These are phyloP conservation scores for Mirounga angustirostris DNA, from an alignment of 2,113 vertebrate genomes.

Conservation along the genomic window DNA sequence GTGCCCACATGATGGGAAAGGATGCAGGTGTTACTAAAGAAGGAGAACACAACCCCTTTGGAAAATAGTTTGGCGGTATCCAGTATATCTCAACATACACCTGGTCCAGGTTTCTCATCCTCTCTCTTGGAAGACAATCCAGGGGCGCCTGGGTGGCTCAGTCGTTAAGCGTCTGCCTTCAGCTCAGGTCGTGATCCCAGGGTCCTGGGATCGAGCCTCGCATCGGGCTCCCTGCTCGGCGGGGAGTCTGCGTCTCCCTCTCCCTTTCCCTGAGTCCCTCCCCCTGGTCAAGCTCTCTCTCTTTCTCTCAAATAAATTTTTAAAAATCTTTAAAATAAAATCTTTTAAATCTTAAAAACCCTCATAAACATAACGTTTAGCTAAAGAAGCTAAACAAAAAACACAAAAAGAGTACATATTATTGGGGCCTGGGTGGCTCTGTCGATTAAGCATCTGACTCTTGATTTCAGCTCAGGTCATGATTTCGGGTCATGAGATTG, in stretches of 20 bases:
- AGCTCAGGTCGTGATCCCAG: not conserved
- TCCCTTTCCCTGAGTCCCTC: too few species aligned
- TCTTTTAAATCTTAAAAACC: too few species aligned
- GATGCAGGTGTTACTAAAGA: rapidly evolving
- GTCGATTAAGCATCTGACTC: too few species aligned
- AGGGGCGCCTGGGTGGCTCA: not conserved
- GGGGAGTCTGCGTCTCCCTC: too few species aligned
- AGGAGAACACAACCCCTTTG: rapidly evolving
- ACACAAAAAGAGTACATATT: not conserved
- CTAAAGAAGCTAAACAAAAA: not conserved
- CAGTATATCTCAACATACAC: not conserved
- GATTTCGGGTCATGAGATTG: too few species aligned
- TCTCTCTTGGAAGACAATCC: not conserved
- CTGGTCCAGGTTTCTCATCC: not conserved
- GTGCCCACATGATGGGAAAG: too few species aligned
- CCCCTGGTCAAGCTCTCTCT: too few species aligned
- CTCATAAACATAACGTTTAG: not conserved
- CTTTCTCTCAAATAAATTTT: too few species aligned
- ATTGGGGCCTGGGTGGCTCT: too few species aligned
- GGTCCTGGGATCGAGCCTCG: not conserved
- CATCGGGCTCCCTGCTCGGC: too few species aligned
- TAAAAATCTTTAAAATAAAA: too few species aligned
- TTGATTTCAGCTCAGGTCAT: too few species aligned
- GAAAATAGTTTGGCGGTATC: not conserved
- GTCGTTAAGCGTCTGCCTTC: not conserved